Base-by-base conservation (phyloP, 2,888 invertebrate genomes). In the Torymus tubicola region DNA sequence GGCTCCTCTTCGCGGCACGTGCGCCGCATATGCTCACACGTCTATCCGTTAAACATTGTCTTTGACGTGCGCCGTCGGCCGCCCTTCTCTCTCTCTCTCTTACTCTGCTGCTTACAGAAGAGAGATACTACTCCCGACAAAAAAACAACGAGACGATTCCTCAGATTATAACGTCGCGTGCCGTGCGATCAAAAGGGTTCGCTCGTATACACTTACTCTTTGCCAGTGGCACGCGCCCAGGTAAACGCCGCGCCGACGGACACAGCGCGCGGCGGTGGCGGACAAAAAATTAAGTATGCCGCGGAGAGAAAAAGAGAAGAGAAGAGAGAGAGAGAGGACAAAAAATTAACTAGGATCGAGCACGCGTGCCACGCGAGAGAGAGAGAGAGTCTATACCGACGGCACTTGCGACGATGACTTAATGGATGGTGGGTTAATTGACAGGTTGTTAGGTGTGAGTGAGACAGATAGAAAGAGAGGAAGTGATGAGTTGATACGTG, bases 11-110 rank as follows among this genome's bases (percentile, higher is more conserved):
- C 82, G 84, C 85, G 89, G 89, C 90, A 90, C 90, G 90, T 90
- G 90, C 89, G 86, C 85, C 85, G 87, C 90, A 90, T 89, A 90
- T 90, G 90, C 87, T 86, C 73, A n/a, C 2, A n/a, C 24, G 10
- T 10, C n/a, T 12, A 2, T 14, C 69, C 86, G 87, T 88, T 88
- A 87, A 89, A 89, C 87, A 89, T 90, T 89, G 89, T 90, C 90
- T 90, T 90, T 90, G 90, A 90, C 86, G 88, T 87, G 86, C 84
- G 85, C 89, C 88, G 89, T 89, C 90, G 89, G 88, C 86, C 87
- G 84, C 87, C 83, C 83, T 80, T 82, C 82, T n/a, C 65, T 75
- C 57, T 68, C 55, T 61, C 82, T n/a, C 21, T 21, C 21, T 21
- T 2, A 68, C 58, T 72, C 82, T 70, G 80, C 55, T 24, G 18